phyloP scores from a whole-genome alignment of 64 coral and sea anemone genomes.

The Pocillopora verrucosa region DNA sequence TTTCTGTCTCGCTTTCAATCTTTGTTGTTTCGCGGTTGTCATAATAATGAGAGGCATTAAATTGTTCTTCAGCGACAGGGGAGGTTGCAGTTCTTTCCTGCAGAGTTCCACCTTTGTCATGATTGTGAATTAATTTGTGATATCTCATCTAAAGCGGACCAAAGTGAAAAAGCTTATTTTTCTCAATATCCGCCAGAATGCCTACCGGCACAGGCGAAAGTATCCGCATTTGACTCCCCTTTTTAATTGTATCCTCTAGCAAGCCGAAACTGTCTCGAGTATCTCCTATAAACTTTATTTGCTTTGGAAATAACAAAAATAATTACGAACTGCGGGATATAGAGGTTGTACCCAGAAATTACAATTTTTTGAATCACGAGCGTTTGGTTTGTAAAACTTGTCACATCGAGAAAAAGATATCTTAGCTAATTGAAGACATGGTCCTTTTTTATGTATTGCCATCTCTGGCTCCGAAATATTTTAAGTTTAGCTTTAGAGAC shows the following conservation, averaged over 20 bases:
- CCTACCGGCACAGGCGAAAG: neutral
- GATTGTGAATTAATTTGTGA: neutral
- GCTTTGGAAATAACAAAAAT: neutral
- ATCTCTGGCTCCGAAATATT: neutral
- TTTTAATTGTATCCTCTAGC: neutral
- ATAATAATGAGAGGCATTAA: no score
- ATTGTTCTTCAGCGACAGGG: no score
- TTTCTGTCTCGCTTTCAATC: no score
- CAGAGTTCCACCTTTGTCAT: no score
- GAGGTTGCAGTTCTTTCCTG: no score
- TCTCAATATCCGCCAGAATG: neutral
- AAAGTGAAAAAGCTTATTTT: neutral
- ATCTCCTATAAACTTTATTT: neutral
- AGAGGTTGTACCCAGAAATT: neutral
- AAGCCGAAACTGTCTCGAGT: neutral
- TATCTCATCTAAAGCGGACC: neutral
- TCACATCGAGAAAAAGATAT: neutral
- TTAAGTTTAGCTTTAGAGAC: no score
- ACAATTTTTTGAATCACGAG: neutral
- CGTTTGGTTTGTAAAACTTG: neutral
- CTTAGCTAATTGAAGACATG: neutral
- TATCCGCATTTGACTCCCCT: neutral
- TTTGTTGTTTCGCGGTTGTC: no score
- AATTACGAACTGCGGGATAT: neutral
- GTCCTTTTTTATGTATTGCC: neutral